phyloP scores from a whole-genome alignment of 2,113 vertebrate genomes.

The Beaufortia kweichowensis region DNA sequence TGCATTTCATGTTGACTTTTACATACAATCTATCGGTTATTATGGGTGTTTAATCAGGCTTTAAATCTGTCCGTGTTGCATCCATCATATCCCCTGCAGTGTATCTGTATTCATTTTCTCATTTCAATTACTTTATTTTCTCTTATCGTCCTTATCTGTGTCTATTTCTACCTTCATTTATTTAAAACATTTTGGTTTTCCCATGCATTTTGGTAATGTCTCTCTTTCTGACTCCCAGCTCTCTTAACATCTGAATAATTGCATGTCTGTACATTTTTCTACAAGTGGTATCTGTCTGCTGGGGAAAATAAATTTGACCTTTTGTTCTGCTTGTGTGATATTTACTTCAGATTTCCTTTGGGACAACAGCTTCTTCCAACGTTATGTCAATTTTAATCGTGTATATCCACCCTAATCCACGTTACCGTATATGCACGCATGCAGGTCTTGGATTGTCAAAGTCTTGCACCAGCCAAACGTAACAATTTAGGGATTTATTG shows the following conservation, averaged over 20 bases:
- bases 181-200: neutral
- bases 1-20: neutral
- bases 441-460: too few relatives aligned
- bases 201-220: neutral
- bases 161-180: neutral
- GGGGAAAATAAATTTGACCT: constrained; percentile 28
- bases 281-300: constrained; percentile 10
- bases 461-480: too few relatives aligned
- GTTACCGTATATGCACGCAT: neutral
- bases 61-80: neutral
- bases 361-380: constrained; percentile 8
- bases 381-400: too few relatives aligned
- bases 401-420: too few relatives aligned
- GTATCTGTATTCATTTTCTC: neutral
- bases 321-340: constrained; percentile 44
- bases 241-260: constrained; percentile 37
- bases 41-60: neutral
- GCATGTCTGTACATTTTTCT: neutral
- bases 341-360: neutral
- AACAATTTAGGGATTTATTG: too few relatives aligned
- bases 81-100: neutral
- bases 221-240: neutral
- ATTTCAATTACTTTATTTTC: neutral
- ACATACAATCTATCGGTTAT: neutral
- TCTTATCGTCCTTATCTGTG: neutral